These are phyloP conservation scores for Ellobium chinense DNA, from an alignment of 2,888 invertebrate genomes.

Conservation along the genomic window DNA sequence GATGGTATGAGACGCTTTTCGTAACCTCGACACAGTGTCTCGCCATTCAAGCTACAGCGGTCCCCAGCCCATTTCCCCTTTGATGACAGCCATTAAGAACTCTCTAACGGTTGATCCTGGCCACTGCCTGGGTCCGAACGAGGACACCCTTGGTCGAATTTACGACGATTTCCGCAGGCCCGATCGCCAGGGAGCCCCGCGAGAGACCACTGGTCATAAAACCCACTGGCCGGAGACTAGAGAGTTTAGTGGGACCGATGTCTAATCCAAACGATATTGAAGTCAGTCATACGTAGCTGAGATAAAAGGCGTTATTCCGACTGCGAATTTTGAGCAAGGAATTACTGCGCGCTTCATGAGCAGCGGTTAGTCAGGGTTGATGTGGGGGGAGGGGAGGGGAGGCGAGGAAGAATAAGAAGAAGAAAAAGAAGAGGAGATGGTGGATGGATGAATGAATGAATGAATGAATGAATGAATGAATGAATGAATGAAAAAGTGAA, in stretches of 20 bases:
- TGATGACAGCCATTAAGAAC: background rate
- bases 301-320: background rate
- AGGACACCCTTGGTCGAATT: conserved; percentile 4
- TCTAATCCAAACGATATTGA: conserved; percentile 3
- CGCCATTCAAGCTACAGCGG: no score
- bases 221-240: background rate
- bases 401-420: background rate
- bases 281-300: background rate
- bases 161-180: background rate
- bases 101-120: background rate
- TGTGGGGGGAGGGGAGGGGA: background rate
- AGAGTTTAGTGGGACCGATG: background rate
- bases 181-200: background rate
- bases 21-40: no score
- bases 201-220: background rate
- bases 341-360: no score
- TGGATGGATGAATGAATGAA: background rate
- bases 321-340: no score
- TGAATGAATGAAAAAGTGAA: no score
- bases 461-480: conserved; percentile 15
- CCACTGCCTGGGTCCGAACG: background rate
- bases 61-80: background rate
- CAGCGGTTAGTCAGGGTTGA: background rate
- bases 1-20: no score
- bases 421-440: background rate